These are phyloP conservation scores for Andrena marginata DNA, from an alignment of 2,888 invertebrate species.

Conservation along the genomic window DNA sequence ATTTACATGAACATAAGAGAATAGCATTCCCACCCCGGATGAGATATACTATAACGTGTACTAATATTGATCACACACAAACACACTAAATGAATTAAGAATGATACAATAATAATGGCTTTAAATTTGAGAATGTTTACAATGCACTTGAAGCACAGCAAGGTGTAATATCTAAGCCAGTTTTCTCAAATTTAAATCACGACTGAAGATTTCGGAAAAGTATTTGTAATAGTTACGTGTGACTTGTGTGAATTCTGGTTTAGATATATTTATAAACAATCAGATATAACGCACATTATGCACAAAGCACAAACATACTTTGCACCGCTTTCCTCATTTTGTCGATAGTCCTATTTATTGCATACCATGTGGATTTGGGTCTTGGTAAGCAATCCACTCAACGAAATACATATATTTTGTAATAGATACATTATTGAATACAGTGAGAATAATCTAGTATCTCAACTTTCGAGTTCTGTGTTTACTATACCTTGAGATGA, in stretches of 20 bases:
- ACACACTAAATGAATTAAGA: constrained; percentile 30
- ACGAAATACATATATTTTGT: constrained; percentile 76
- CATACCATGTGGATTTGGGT: constrained; percentile 85
- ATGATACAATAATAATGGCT: constrained; percentile 48
- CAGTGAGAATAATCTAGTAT: constrained; percentile 59
- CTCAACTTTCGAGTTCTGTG: constrained; percentile 51
- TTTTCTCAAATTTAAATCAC: constrained; percentile 20
- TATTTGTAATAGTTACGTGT: background rate
- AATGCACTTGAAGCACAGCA: constrained; percentile 68
- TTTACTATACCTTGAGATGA: constrained; percentile 49
- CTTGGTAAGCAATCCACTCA: constrained; percentile 84
- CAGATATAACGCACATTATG: constrained; percentile 79
- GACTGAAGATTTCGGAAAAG: background rate
- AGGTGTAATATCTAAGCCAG: constrained; percentile 71
- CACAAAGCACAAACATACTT: constrained; percentile 74
- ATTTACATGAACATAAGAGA: background rate
- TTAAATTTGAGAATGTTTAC: constrained; percentile 62
- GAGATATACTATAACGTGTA: constrained; percentile 22
- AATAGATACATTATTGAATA: constrained; percentile 67
- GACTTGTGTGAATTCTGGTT: constrained; percentile 66
- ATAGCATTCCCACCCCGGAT: background rate
- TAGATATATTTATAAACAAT: constrained; percentile 69
- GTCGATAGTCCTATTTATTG: constrained; percentile 85
- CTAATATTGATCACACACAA: constrained; percentile 17
- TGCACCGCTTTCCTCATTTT: constrained; percentile 85